Base-by-base conservation (phyloP, 2,797 vertebrate species). In the Scleropages formosus region DNA sequence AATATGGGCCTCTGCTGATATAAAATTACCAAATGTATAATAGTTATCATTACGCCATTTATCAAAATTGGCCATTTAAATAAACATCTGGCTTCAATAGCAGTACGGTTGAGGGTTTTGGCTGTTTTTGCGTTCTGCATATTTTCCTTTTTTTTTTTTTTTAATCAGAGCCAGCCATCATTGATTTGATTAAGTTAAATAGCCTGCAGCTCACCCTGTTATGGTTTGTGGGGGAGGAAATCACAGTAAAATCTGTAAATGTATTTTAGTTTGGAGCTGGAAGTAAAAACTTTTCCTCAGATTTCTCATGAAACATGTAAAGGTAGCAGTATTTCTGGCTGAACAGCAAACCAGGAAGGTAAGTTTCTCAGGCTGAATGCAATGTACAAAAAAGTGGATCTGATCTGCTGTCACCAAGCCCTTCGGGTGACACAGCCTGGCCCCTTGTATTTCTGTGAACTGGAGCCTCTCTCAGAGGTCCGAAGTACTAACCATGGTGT, bases 1-100 rank as follows among this genome's bases (percentile, higher is more conserved):
- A 87, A 81, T 81, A 78, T 88, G 80, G 87, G 88, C 73, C 84
- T 88, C 81, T 75, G 74, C 82, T 83, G 88, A 92, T 88, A 89
- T 89, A 90, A 92, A 89, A 90, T 84, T 87, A 90, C 85, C 83
- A 83, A 80, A 87, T 89, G 89, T 82, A 88, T 85, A 92, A 89
- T 89, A 88, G 85, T 89, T 91, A 92, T 89, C 86, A 86, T 88
- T 85, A 84, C 83, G 87, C 87, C 76, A 85, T 92, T 94, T 94
- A 93, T 92, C 87, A 92, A 91, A 92, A 92, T 88, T 91, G 90
- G 93, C 87, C 86, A 88, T 89, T 87, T 87, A 91, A 88, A 76
- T 90, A 88, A 94, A 94, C 86, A 93, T 93, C 90, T 95, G 93
- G 88, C 87, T 94, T 93, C 91, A 93, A 94, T 89, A 91, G 87